Conservation (phyloP, 2,888 invertebrate species). For the Cynaeus angustus region DNA sequence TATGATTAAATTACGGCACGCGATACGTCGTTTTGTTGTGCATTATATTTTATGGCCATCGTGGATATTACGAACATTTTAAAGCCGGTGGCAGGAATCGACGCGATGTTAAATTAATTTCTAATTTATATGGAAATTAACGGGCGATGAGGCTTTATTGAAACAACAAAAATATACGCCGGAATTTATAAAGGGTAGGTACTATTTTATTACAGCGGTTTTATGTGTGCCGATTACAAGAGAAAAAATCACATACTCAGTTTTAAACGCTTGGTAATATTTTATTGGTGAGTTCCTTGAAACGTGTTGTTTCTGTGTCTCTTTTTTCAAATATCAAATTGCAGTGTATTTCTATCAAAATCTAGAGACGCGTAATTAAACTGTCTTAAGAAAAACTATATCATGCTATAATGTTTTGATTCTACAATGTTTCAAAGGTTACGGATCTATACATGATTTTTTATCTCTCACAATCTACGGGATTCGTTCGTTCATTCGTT, state of each 20-base stretch:
- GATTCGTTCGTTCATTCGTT: too few relatives aligned
- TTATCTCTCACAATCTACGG: too few relatives aligned
- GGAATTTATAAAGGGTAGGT: constrained; percentile 13
- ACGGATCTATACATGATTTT: too few relatives aligned
- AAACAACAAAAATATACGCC: constrained; percentile 29
- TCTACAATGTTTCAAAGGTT: too few relatives aligned
- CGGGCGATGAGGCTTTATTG: constrained; percentile 16
- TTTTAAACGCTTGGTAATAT: neutral
- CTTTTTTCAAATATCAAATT: too few relatives aligned
- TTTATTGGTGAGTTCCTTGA: neutral
- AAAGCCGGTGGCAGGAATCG: constrained; percentile 18
- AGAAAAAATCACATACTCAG: neutral
- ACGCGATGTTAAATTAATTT: constrained; percentile 39
- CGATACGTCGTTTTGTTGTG: constrained; percentile 34
- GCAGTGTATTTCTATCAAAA: too few relatives aligned
- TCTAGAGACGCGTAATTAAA: too few relatives aligned
- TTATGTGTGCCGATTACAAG: constrained; percentile 1
- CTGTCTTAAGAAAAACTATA: too few relatives aligned
- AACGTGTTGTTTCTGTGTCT: too few relatives aligned
- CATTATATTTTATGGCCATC: constrained; percentile 20
- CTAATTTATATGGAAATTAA: constrained; percentile 47
- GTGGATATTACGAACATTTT: constrained; percentile 23
- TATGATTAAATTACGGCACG: constrained; percentile 38
- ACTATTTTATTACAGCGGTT: neutral
- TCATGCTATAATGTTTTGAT: too few relatives aligned